Evolutionary conservation across 2,888 invertebrate species (phyloP).

Genomic region (Pocota personata): DNA sequence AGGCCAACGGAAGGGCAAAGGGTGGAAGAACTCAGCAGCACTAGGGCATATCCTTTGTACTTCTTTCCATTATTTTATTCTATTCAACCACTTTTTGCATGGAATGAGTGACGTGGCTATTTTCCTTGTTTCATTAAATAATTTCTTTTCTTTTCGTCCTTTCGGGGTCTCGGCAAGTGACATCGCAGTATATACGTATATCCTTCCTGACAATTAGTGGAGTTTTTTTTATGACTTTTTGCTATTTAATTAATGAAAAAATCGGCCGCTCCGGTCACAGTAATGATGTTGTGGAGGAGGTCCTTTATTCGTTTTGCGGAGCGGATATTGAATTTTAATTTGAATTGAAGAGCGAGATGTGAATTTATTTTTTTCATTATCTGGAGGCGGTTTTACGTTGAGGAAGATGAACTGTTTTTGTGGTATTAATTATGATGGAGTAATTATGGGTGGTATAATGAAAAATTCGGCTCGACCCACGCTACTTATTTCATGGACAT

Average conservation of each 20-base stretch:
- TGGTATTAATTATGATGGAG: background rate
- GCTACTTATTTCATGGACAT: background rate
- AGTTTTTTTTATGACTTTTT: slow-evolving; percentile 9
- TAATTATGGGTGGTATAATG: background rate
- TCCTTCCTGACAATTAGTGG: slow-evolving; percentile 51
- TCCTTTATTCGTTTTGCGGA: slow-evolving; percentile 7
- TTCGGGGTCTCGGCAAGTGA: slow-evolving; percentile 42
- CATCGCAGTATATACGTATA: slow-evolving; percentile 24
- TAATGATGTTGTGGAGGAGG: background rate
- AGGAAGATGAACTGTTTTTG: slow-evolving; percentile 1
- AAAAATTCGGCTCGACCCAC: background rate
- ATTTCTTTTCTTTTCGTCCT: slow-evolving; percentile 21
- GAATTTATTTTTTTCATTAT: background rate
- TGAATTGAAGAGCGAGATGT: slow-evolving; percentile 7
- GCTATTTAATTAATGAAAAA: slow-evolving; percentile 53
- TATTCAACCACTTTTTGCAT: slow-evolving; percentile 5
- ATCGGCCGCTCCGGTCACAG: background rate
- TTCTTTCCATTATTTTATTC: slow-evolving; percentile 20
- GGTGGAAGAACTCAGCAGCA: background rate
- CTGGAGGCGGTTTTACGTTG: background rate
- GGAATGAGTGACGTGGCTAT: background rate
- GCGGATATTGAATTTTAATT: slow-evolving; percentile 32
- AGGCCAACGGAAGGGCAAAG: background rate
- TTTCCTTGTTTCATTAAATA: slow-evolving; percentile 35
- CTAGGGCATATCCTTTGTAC: slow-evolving; percentile 4